Base-by-base conservation (phyloP, 2,797 vertebrate species). In the Danio kyathit region DNA sequence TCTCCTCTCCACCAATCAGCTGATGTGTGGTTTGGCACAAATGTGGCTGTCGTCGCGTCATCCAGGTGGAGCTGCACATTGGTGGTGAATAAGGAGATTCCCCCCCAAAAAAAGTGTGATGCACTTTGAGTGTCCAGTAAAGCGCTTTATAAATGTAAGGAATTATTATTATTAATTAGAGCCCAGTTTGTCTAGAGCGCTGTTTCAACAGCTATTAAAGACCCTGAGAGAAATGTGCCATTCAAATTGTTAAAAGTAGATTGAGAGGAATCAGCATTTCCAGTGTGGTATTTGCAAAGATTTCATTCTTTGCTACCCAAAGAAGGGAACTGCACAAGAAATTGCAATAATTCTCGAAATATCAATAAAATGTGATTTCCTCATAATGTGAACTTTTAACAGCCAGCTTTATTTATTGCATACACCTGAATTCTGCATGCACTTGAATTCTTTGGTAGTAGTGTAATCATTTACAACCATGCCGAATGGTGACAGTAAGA, bases 401-500 rank as follows among this genome's bases (percentile, higher is more conserved):
- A 38, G 46, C 41, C 16, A 40, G 11, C 14, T 21, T 17, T 74
- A 75, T 71, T 70, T 41, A 61, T 71, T 61, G 70, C 40, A 79
- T 5, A 52, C 66, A 73, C 54, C 78, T 65, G 80, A 46, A 60
- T 12, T 65, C 74, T 46, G 19, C 7, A 64, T 72, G 70, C 41
- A 46, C 74, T 48, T 75, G 4, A 59, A 74, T 38, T 49, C 44
- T 52, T 73, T 17, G 21, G 6, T 57, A 16, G 44, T 57, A 41
- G 60, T 59, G n/a, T 13, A 59, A 60, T 65, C 57, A 29, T 78
- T 52, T 77, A 71, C 38, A 46, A 40, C 49, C 41, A 43, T 64
- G 75, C 44, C n/a, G 38, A 70, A 56, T 14, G 70, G n/a, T 48
- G 51, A 71, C 57, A 54, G 21, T 8, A 12, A 63, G 66, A 14